phyloP scores from a whole-genome alignment of 2,888 invertebrate genomes.

The Trimorus sp. region DNA sequence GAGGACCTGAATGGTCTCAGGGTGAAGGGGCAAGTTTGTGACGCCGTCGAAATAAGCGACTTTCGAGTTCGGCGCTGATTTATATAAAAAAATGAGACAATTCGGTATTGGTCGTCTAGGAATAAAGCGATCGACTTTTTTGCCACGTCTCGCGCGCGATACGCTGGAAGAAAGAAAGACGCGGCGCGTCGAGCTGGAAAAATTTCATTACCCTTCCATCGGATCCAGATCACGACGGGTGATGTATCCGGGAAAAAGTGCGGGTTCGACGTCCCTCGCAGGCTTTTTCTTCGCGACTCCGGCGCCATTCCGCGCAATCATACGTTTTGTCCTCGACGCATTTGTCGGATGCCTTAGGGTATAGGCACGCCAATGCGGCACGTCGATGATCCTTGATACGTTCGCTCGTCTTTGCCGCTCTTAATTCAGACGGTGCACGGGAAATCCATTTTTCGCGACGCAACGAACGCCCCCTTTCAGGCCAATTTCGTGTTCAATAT shows the following conservation, averaged over 20 bases:
- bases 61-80: too few relatives aligned
- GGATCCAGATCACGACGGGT: constrained; percentile 72
- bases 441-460: constrained; percentile 53
- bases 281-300: constrained; percentile 57
- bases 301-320: constrained; percentile 55
- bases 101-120: constrained; percentile 10
- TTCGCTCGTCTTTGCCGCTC: constrained; percentile 12
- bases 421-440: constrained; percentile 47
- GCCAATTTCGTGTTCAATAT: constrained; percentile 10
- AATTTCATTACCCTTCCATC: constrained; percentile 76
- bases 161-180: constrained; percentile 54
- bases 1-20: too few relatives aligned
- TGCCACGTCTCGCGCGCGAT: too few relatives aligned
- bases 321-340: constrained; percentile 58
- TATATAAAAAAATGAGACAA: neutral
- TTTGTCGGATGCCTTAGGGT: constrained; percentile 50
- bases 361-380: constrained; percentile 46
- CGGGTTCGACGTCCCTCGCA: constrained; percentile 59
- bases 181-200: constrained; percentile 70
- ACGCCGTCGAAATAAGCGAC: too few relatives aligned
- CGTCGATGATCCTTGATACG: constrained; percentile 49
- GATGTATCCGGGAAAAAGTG: constrained; percentile 72
- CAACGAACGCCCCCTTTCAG: constrained; percentile 28
- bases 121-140: constrained; percentile 25
- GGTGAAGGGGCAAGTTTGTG: too few relatives aligned